Base-by-base conservation (phyloP, 2,888 invertebrate species). In the Aphelenchoides bicaudatus region DNA sequence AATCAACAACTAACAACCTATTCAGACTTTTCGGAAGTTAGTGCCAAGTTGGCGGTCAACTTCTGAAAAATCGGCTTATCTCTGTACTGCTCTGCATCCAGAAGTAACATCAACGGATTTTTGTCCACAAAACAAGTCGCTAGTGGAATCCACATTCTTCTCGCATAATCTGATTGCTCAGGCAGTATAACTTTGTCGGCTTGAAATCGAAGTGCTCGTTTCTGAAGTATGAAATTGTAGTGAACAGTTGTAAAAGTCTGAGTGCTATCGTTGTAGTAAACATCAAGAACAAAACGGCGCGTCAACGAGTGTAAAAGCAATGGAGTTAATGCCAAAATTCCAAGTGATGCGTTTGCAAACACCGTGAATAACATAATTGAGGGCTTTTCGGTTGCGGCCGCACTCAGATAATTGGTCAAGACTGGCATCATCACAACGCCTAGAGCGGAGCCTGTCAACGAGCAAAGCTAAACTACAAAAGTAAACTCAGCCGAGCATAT, bases 381-480 rank as follows among this genome's bases (percentile, higher is more conserved):
- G 5, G 75, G 74, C 43, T 71, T 54, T 50, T 77, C 73, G 6
- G 67, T 58, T 0, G 76, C 74, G 0, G 66, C 68, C 37, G 70
- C 67, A 70, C 72, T 70, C 29, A 77, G 54, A 34, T 72, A 70
- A 13, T 65, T 66, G 0, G 73, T 71, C 10, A 77, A 61, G 1
- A 73, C 62, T 0, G 77, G 77, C 10, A 78, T 68, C 74, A 77
- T 74, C 0, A 71, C 65, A 3, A 63, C 65, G 39, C 77, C 77
- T 1, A 70, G 66, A 0, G 69, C 31, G n/a, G 73, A 72, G 4
- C 75, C 74, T 3, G 72, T 66, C 8, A 75, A 47, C 2, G 75
- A 75, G 21, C 72, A 61, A 28, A 72, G 46, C 74, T 74, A 39
- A 38, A 66, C 34, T 34, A n/a, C 19, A 25, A 38, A 46, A 51